Evolutionary conservation across 2,888 invertebrate species (phyloP), one percentile per base, ranked within the genome.

Genomic region (Cenopis cana): DNA sequence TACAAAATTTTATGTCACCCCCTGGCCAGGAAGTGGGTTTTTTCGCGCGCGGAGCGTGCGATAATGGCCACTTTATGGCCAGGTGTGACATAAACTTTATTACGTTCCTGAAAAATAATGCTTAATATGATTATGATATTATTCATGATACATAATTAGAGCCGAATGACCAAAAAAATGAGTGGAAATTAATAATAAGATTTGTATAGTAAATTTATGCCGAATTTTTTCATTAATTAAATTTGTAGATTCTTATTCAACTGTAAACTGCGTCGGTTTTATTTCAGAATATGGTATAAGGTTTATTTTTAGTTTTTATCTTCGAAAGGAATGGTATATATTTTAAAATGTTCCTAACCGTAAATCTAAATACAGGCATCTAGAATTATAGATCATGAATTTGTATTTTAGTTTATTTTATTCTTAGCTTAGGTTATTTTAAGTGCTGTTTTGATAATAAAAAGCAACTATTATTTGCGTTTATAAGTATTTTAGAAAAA

Each of bases 91-190:
- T 46, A 46, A 46, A n/a, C 1, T n/a, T n/a, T n/a, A 46, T 46
- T 1, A n/a, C 6, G 6, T 46, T n/a, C n/a, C n/a, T 46, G n/a
- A 46, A n/a, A 41, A 46, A n/a, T 6, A 12, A 38, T 38, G 38
- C 38, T 38, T 12, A 38, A 24, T 24, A 24, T 24, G 12, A 11
- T 10, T 10, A 11, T 10, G 17, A 56, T 56, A 56, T 50, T 10
- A 18, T 1, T n/a, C n/a, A n/a, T n/a, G n/a, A n/a, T n/a, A n/a
- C n/a, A n/a, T n/a, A n/a, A n/a, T n/a, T n/a, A n/a, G n/a, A n/a
- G 50, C 18, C 18, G 38, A n/a, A 59, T 46, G 59, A 59, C 59
- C 59, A 41, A 59, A 41, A 14, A 41, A 18, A 14, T 1, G 24
- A 24, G 24, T 4, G 41, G 24, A 59, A 24, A 46, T 56, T 36